Base-by-base conservation (phyloP, 2,113 vertebrate species). In the Saccopteryx bilineata region DNA sequence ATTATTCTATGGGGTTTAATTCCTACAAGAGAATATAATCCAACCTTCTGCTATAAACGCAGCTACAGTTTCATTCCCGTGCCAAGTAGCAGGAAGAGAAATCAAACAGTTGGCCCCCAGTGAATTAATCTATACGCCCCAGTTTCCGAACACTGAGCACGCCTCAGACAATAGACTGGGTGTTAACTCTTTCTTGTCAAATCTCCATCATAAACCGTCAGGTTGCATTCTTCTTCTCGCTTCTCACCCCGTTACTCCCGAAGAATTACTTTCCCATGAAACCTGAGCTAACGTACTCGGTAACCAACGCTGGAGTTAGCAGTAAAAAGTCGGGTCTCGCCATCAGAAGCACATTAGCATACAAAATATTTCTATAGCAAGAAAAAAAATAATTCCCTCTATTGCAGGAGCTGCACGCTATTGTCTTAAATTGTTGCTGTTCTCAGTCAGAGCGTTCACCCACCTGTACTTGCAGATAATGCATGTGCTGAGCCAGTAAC, bases 91-190 rank as follows among this genome's bases (percentile, higher is more conserved):
- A 95, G 76, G 63, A 76, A 95, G 97, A 97, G 95, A 98, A 98
- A 98, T 96, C 96, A 97, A 98, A 98, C 76, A 95, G 87, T 97
- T 96, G 95, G 92, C 97, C 97, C 97, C 98, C 96, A 85, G 94
- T 96, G 96, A 83, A 94, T 98, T 97, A 86, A 93, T 98, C 94
- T 97, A 90, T 93, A 96, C 92, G 93, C 88, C 97, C 93, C 97
- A 3, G 95, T 97, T 98, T 98, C 95, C 97, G 96, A 96, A 92
- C 76, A 94, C 54, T 13, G 87, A 93, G 90, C 68, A 92, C 17
- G 95, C 95, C 82, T 97, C 48, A 96, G 79, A 90, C 97, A 79
- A 63, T 12, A 95, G 87, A 5, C 39, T 50, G 54, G 33, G 65
- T 68, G 81, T 96, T 97, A 96, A 94, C 94, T 95, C 97, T 72